Percentiles rank a stretch among this genome's conserved stretches.
phyloP scores from a whole-genome alignment of 2,797 vertebrate genomes.

The Xiphophorus birchmanni region DNA sequence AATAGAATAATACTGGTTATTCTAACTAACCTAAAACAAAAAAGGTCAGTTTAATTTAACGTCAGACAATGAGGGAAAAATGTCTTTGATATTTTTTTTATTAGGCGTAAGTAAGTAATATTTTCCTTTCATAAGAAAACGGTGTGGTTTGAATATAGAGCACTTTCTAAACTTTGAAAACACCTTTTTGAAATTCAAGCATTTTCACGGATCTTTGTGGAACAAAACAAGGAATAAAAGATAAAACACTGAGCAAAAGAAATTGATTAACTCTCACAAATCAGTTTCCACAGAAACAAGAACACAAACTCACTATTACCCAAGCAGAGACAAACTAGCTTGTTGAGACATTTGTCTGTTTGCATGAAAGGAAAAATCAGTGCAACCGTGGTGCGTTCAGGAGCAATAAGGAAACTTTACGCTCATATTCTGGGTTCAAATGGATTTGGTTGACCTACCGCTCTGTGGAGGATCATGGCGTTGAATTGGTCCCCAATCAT shows the following conservation, averaged over 20 bases:
- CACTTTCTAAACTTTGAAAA: too few relatives aligned
- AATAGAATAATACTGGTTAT: background rate
- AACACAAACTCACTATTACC: background rate
- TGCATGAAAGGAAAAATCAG: background rate
- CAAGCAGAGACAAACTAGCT: background rate
- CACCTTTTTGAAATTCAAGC: too few relatives aligned
- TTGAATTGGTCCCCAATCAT: constrained; percentile 78
- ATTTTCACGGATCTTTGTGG: too few relatives aligned
- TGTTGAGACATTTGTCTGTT: background rate
- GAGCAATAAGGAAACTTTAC: background rate
- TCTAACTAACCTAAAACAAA: too few relatives aligned
- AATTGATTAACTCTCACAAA: constrained; percentile 50
- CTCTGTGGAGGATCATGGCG: constrained; percentile 64
- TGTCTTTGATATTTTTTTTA: too few relatives aligned
- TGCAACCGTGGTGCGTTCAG: background rate
- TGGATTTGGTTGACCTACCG: constrained; percentile 60
- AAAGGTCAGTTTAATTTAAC: too few relatives aligned
- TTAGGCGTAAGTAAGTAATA: too few relatives aligned
- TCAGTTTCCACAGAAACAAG: background rate
- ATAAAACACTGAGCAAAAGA: constrained; percentile 10
- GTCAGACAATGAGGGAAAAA: too few relatives aligned
- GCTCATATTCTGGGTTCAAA: background rate
- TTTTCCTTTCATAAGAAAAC: too few relatives aligned
- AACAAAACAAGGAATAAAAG: background rate
- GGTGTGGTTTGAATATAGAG: too few relatives aligned